phyloP scores from a whole-genome alignment of 2,888 invertebrate species.

The Nomada fucata region DNA sequence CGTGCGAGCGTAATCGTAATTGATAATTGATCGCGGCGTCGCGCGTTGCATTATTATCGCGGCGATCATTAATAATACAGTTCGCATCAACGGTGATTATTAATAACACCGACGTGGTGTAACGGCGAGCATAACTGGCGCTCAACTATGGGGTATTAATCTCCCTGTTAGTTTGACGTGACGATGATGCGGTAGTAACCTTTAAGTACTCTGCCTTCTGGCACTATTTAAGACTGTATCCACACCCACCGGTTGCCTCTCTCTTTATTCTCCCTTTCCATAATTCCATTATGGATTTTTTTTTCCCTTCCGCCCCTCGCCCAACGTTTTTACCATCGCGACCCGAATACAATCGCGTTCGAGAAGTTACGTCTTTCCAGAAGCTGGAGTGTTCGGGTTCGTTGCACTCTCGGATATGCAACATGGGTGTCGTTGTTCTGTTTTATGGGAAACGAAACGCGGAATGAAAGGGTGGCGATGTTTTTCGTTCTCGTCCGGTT shows the following conservation, averaged over 20 bases:
- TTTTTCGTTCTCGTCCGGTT: too few species aligned
- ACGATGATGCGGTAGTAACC: slow-evolving; percentile 78
- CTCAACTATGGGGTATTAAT: slow-evolving; percentile 76
- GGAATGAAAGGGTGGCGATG: too few species aligned
- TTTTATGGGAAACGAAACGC: not conserved
- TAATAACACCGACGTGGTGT: slow-evolving; percentile 41
- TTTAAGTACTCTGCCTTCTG: slow-evolving; percentile 68
- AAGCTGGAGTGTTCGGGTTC: slow-evolving; percentile 31
- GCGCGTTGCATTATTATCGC: slow-evolving; percentile 25
- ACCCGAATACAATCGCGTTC: slow-evolving; percentile 22
- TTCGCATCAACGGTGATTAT: slow-evolving; percentile 50
- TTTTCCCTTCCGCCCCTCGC: not conserved
- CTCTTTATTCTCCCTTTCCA: slow-evolving; percentile 38
- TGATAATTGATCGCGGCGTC: slow-evolving; percentile 44
- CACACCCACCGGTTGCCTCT: slow-evolving; percentile 58
- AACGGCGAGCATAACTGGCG: slow-evolving; percentile 69
- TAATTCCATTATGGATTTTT: slow-evolving; percentile 44
- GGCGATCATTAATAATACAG: slow-evolving; percentile 38
- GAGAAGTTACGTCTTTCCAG: slow-evolving; percentile 37
- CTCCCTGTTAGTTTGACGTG: slow-evolving; percentile 73
- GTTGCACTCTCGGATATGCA: not conserved
- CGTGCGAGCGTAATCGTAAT: slow-evolving; percentile 30
- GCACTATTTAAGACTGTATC: slow-evolving; percentile 61
- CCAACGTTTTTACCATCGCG: not conserved
- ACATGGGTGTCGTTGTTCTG: not conserved